Evolutionary conservation across 2,888 invertebrate species (phyloP).

Genomic region (Drosophila anomalata): DNA sequence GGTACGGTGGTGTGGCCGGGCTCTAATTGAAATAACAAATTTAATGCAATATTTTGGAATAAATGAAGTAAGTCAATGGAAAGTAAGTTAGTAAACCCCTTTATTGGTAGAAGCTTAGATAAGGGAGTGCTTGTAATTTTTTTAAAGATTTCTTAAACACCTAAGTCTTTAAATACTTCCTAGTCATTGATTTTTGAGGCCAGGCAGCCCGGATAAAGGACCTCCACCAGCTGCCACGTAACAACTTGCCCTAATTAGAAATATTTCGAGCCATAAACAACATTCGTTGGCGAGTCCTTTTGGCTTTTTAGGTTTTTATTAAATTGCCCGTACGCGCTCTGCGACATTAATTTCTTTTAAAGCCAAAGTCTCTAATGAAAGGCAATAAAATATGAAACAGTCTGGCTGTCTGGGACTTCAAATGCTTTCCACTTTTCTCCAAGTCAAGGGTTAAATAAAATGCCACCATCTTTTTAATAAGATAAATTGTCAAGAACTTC

Average conservation of each 20-base stretch:
- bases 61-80: constrained; percentile 35
- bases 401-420: constrained; percentile 10
- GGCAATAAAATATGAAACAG: constrained; percentile 57
- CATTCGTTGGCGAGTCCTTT: constrained; percentile 55
- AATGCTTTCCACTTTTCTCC: constrained; percentile 3
- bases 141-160: too few relatives aligned
- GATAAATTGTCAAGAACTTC: neutral
- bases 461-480: neutral
- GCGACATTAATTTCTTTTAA: constrained; percentile 58
- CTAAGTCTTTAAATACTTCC: neutral
- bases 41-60: constrained; percentile 33
- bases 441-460: neutral
- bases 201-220: constrained; percentile 1
- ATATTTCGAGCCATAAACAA: constrained; percentile 72
- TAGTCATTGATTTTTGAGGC: constrained; percentile 16
- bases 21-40: constrained; percentile 69
- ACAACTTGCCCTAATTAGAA: constrained; percentile 67
- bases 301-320: constrained; percentile 55
- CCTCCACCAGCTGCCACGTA: constrained; percentile 50
- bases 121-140: too few relatives aligned
- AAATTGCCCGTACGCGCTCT: constrained; percentile 57
- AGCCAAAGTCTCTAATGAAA: constrained; percentile 41
- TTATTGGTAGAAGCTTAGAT: too few relatives aligned
- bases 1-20: constrained; percentile 51
- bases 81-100: neutral